These are phyloP conservation scores for Gortyna flavago DNA, from an alignment of 2,888 invertebrate genomes.

Conservation along the genomic window DNA sequence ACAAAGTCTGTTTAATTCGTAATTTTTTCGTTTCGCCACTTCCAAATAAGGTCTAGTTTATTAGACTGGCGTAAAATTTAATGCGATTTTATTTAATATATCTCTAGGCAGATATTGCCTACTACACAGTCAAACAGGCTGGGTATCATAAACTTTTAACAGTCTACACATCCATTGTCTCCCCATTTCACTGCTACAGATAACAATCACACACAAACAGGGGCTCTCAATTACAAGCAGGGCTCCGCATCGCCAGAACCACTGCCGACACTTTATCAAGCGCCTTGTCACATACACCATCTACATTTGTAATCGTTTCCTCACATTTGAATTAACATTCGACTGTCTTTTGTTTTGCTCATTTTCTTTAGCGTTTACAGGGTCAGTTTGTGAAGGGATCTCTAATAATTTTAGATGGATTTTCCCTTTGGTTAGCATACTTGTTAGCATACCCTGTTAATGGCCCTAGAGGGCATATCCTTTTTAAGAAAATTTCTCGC, in stretches of 20 bases:
- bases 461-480: background rate
- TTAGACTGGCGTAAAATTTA: background rate
- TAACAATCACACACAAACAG: slow-evolving; percentile 42
- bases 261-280: slow-evolving; percentile 69
- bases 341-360: slow-evolving; percentile 27
- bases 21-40: background rate
- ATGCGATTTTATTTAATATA: background rate
- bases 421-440: background rate
- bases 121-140: background rate
- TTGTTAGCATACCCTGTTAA: background rate
- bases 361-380: background rate
- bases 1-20: background rate
- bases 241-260: slow-evolving; percentile 70
- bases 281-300: slow-evolving; percentile 61
- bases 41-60: background rate
- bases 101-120: background rate
- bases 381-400: background rate
- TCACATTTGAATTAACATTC: slow-evolving; percentile 29
- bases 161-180: slow-evolving; percentile 23
- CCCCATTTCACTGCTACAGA: slow-evolving; percentile 35
- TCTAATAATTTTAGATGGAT: background rate
- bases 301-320: slow-evolving; percentile 53
- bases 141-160: slow-evolving; percentile 36
- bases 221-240: slow-evolving; percentile 63
- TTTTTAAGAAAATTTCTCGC: background rate